Conservation (phyloP, 1,140 invertebrate species). For the Drosophila willistoni region DNA sequence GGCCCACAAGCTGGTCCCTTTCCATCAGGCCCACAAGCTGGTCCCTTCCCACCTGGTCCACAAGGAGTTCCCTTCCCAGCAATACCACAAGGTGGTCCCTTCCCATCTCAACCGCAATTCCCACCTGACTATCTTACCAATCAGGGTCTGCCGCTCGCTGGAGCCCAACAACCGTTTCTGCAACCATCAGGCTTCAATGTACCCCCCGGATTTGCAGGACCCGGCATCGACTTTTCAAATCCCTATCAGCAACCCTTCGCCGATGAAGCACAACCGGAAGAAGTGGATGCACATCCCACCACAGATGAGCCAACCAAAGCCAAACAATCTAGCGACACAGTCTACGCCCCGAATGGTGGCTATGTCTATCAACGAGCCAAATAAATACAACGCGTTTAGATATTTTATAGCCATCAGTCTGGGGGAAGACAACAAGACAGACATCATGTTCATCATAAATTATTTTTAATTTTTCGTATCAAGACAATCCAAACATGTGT, state of each 20-base stretch:
- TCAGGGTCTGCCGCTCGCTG: constrained; percentile 50
- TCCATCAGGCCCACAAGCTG: constrained; percentile 3
- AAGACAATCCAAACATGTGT: constrained; percentile 9
- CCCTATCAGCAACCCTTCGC: constrained; percentile 55
- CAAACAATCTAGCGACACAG: constrained; percentile 43
- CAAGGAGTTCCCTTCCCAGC: constrained; percentile 19
- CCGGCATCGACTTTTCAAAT: constrained; percentile 26
- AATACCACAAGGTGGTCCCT: constrained; percentile 1
- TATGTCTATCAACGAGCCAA: constrained; percentile 68
- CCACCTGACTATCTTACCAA: constrained; percentile 53
- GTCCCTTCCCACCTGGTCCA: constrained; percentile 10
- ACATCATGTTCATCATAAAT: constrained; percentile 60
- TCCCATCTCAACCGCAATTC: constrained; percentile 11
- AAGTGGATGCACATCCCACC: constrained; percentile 14
- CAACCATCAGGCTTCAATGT: constrained; percentile 48
- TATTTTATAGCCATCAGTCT: constrained; percentile 39
- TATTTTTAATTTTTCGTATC: constrained; percentile 49
- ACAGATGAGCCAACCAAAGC: constrained; percentile 34
- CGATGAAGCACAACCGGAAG: constrained; percentile 40
- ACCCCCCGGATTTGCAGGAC: constrained; percentile 52
- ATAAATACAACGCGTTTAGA: constrained; percentile 29
- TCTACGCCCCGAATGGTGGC: constrained; percentile 75
- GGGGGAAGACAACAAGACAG: not conserved
- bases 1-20: constrained; percentile 16
- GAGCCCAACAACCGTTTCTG: constrained; percentile 33